Evolutionary conservation across 2,113 vertebrate genomes (phyloP), one percentile per base, ranked within the genome.

Genomic region (Oncorhynchus clarkii): DNA sequence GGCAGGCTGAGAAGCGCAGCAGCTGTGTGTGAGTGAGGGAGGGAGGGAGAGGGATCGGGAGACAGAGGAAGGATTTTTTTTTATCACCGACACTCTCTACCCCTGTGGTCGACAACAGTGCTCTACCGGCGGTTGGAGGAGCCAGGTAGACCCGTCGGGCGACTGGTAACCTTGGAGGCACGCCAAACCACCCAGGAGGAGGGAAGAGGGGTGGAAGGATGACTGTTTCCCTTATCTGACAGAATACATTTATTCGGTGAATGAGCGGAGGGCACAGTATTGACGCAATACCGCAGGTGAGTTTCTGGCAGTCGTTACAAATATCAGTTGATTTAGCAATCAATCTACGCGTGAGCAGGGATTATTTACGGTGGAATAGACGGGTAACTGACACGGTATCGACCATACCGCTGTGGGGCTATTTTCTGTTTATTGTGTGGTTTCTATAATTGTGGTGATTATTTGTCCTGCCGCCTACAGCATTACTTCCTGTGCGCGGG

Each of bases 281-380:
- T 60, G 57, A 76, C 74, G 70, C 59, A 67, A 67, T 59, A 73
- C 31, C 85, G 51, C 86, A 87, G 82, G 87, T 88, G 85, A 86
- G 84, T 71, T 24, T 34, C 22, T 29, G 24, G 24, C 7, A 16
- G 29, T 1, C 64, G 27, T 9, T 26, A 66, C 4, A 27, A 13
- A 57, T 57, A 14, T 54, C 51, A 18, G 51, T 13, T 54, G 51
- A 54, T 54, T 54, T 54, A 54, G 57, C 20, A 60, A 16, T 51
- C 59, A 20, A n/a, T 60, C 20, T 51, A 51, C 2, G 20, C 59
- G 14, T 1, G 16, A 60, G 6, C 18, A 22, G 59, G 59, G n/a
- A 22, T 4, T 14, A 57, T 57, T 57, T 57, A 57, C 5, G 51
- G 51, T 57, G 13, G 51, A 4, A 18, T 4, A 39, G 34, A 9